These are phyloP conservation scores for Augiades crinisus DNA, from an alignment of 2,888 invertebrate genomes.

Conservation along the genomic window DNA sequence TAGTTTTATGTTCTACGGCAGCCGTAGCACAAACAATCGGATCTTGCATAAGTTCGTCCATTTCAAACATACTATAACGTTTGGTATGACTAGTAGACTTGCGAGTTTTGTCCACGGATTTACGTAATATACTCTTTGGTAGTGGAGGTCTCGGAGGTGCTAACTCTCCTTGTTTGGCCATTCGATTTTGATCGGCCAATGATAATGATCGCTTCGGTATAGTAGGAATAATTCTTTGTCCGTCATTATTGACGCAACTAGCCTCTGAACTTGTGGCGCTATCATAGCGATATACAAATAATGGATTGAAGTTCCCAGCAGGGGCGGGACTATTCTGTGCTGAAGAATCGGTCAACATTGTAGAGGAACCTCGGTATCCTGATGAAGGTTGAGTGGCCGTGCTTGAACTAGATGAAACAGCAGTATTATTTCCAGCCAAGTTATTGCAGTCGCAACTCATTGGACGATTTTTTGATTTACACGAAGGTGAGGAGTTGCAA, in stretches of 20 bases:
- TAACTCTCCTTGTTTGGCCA: constrained; percentile 70
- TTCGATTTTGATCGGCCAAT: constrained; percentile 76
- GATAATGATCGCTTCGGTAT: constrained; percentile 86
- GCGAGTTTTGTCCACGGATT: constrained; percentile 80
- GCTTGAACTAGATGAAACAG: constrained; percentile 85
- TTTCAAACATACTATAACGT: constrained; percentile 91
- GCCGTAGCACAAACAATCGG: constrained; percentile 65
- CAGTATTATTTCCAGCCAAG: constrained; percentile 77
- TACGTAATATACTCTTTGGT: constrained; percentile 87
- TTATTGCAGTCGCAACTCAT: constrained; percentile 82
- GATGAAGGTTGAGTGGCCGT: constrained; percentile 91
- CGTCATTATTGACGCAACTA: constrained; percentile 83
- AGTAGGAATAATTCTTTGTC: constrained; percentile 71
- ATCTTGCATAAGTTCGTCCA: constrained; percentile 81
- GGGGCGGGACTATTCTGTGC: constrained; percentile 86
- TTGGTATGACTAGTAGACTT: constrained; percentile 79
- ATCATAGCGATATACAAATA: constrained; percentile 92
- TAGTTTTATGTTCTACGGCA: constrained; percentile 78
- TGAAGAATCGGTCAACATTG: constrained; percentile 88
- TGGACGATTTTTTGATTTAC: constrained; percentile 81
- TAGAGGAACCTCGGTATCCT: constrained; percentile 93
- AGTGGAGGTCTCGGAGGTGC: constrained; percentile 87
- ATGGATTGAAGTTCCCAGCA: constrained; percentile 83
- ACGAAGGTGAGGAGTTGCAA: constrained; percentile 62
- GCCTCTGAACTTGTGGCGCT: constrained; percentile 88